Conservation (phyloP, 2,797 vertebrate species). For the Sphaeramia orbicularis region DNA sequence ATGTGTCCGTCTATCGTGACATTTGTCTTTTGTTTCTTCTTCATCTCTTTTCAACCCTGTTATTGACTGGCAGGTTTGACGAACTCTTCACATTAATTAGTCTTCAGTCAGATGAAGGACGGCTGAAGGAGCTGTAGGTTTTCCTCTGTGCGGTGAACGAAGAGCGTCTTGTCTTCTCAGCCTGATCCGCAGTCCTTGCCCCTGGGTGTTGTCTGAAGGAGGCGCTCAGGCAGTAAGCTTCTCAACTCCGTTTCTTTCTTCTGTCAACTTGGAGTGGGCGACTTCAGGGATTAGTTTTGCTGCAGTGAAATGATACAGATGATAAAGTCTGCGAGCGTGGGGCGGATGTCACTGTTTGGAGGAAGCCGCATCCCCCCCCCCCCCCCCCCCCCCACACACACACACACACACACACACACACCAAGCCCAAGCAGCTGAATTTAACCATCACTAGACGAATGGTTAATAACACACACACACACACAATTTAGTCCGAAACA, state of each 20-base stretch:
- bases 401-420: no score
- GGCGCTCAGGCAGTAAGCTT: slow-evolving; percentile 1
- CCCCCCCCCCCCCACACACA: no score
- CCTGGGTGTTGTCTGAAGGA: no score
- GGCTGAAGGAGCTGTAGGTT: slow-evolving; percentile 3
- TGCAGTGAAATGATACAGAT: slow-evolving; percentile 38
- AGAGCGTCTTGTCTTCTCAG: no score
- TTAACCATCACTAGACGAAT: slow-evolving; percentile 27
- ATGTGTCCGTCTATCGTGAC: no score
- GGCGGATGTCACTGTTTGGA: slow-evolving; percentile 20
- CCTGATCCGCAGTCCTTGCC: no score
- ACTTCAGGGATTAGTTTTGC: slow-evolving; percentile 35
- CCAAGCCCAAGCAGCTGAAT: slow-evolving; percentile 52
- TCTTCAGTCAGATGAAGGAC: slow-evolving; percentile 7
- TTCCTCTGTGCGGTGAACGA: slow-evolving; percentile 5
- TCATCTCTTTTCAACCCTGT: not conserved
- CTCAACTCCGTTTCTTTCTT: not conserved
- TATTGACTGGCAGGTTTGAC: slow-evolving; percentile 3
- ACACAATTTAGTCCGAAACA: no score
- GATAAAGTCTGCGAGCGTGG: slow-evolving; percentile 34
- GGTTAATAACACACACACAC: slow-evolving; percentile 48
- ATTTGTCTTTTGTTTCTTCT: not conserved
- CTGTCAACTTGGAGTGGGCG: slow-evolving; percentile 14
- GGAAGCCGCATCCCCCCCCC: slow-evolving; percentile 58
- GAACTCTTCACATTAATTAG: not conserved